Percentiles rank a stretch among this genome's conserved stretches.
These are phyloP conservation scores for Uromys caudimaculatus DNA, from an alignment of 2,797 vertebrate species.

Conservation along the genomic window DNA sequence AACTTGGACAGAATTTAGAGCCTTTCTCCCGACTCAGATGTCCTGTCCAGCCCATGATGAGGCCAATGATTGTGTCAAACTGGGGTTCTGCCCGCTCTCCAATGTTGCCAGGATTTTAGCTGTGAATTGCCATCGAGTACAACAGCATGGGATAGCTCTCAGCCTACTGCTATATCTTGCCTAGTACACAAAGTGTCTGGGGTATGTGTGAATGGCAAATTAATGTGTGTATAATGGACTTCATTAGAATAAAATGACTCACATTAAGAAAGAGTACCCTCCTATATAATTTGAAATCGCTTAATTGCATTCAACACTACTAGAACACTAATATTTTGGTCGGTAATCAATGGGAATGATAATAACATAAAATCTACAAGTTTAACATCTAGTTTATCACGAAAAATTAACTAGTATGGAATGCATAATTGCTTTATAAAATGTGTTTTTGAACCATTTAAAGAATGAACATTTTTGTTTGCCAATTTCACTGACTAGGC, in stretches of 20 bases:
- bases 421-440: conserved; percentile 66
- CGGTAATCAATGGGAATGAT: conserved; percentile 65
- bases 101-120: conserved; percentile 28
- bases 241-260: conserved; percentile 64
- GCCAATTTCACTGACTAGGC: conserved; percentile 33
- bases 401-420: conserved; percentile 60
- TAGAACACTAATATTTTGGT: conserved; percentile 67
- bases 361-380: conserved; percentile 59
- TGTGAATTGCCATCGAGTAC: conserved; percentile 54
- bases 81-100: neutral
- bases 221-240: conserved; percentile 60
- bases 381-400: conserved; percentile 66
- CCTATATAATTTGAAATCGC: conserved; percentile 65
- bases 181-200: conserved; percentile 53
- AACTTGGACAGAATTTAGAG: conserved; percentile 31
- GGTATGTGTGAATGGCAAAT: conserved; percentile 56
- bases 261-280: conserved; percentile 48
- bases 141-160: conserved; percentile 42
- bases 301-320: conserved; percentile 50
- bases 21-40: neutral
- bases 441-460: conserved; percentile 63
- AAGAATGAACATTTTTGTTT: conserved; percentile 54
- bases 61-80: neutral
- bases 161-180: conserved; percentile 51
- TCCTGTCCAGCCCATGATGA: neutral